These are phyloP conservation scores for Amphiura filiformis DNA, from an alignment of 35 echinoderm and acorn worm genomes.

Conservation along the genomic window DNA sequence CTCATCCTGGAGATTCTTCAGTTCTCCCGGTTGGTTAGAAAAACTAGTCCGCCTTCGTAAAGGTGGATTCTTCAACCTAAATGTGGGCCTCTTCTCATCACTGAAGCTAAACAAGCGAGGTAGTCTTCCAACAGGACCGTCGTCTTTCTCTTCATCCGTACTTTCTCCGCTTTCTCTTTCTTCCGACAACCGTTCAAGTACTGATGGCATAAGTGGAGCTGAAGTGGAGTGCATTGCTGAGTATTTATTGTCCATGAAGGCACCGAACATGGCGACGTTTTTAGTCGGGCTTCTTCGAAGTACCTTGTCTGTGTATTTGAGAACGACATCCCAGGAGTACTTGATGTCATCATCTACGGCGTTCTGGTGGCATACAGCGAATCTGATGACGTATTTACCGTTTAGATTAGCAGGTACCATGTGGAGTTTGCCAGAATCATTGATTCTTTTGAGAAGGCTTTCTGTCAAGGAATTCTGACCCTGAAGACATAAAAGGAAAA, in stretches of 20 bases:
- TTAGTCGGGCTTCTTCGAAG: neutral
- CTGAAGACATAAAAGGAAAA: constrained; percentile 19
- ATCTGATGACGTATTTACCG: constrained; percentile 67
- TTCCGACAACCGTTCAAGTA: neutral
- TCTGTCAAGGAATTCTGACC: constrained; percentile 61
- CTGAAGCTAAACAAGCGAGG: neutral
- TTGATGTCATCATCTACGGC: constrained; percentile 60
- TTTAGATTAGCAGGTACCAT: constrained; percentile 57
- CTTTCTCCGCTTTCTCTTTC: neutral
- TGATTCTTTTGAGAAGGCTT: constrained; percentile 46
- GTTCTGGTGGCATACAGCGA: constrained; percentile 58
- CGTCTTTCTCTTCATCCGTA: constrained; percentile 1
- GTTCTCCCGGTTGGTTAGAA: neutral
- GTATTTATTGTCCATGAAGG: constrained; percentile 1
- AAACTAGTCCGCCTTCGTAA: neutral
- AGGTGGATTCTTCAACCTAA: neutral
- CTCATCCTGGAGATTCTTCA: constrained; percentile 2
- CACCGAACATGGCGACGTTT: neutral
- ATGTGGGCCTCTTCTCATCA: neutral
- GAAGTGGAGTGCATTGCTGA: neutral
- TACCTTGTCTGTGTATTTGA: constrained; percentile 11
- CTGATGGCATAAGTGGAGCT: neutral
- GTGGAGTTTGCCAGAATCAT: constrained; percentile 57
- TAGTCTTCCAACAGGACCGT: neutral
- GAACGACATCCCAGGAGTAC: constrained; percentile 55